Conservation (phyloP, 2,797 vertebrate species). For the Triplophysa yarkandensis region DNA sequence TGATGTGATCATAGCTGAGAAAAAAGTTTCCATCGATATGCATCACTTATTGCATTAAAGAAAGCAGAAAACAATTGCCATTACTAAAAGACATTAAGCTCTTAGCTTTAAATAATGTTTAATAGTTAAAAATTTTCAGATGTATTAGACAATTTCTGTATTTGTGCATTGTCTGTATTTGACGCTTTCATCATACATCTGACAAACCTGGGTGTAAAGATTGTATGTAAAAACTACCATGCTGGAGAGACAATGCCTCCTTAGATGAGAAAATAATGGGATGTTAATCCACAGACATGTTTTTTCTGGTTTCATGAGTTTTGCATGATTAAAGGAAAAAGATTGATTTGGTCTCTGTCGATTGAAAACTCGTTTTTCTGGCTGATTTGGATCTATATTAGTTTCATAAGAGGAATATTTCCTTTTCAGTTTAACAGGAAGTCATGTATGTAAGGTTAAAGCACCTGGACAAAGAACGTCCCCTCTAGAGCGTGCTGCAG, state of each 20-base stretch:
- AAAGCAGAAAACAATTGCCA: constrained; percentile 10
- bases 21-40: background rate
- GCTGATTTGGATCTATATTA: background rate
- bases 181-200: no score
- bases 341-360: background rate
- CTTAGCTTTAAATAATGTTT: constrained; percentile 5
- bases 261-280: background rate
- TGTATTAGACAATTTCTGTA: no score
- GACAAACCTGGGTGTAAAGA: background rate
- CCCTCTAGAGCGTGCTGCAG: constrained; percentile 84
- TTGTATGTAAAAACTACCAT: background rate
- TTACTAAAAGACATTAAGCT: constrained; percentile 1
- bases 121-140: constrained; percentile 50
- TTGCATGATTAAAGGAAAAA: constrained; percentile 1
- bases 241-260: background rate
- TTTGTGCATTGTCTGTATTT: no score
- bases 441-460: background rate
- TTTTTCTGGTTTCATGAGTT: background rate
- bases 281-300: background rate
- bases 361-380: background rate
- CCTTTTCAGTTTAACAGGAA: constrained; percentile 31
- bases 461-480: constrained; percentile 89
- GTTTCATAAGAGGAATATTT: background rate
- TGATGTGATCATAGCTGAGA: background rate
- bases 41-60: background rate